phyloP scores from a whole-genome alignment of 2,113 vertebrate genomes.

The Numenius arquata region DNA sequence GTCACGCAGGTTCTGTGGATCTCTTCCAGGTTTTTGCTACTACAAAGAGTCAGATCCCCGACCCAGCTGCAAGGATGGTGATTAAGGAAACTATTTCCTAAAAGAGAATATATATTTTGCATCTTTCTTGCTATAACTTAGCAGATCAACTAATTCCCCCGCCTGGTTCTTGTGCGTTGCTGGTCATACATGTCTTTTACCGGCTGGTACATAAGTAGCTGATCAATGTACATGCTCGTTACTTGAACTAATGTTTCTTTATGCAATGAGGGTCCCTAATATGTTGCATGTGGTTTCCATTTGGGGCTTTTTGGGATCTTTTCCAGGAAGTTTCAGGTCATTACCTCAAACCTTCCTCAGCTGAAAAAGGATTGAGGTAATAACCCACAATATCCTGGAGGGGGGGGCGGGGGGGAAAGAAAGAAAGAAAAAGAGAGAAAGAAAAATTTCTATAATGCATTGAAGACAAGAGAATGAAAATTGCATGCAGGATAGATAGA shows the following conservation, averaged over 20 bases:
- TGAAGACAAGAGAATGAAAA: conserved; percentile 37
- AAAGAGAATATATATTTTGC: not conserved
- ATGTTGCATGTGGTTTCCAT: conserved; percentile 68
- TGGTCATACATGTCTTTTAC: not conserved
- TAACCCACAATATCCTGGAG: conserved; percentile 54
- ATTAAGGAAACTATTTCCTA: not conserved
- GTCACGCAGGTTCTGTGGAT: not conserved
- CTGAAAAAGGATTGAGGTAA: conserved; percentile 60
- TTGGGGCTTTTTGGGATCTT: conserved; percentile 46
- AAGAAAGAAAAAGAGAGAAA: not conserved
- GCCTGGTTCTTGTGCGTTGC: not conserved
- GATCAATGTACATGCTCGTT: not conserved
- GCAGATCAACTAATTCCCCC: not conserved
- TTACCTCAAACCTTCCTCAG: conserved; percentile 55
- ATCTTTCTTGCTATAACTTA: not conserved
- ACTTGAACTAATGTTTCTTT: conserved; percentile 38
- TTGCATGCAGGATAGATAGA: not conserved
- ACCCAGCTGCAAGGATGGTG: not conserved
- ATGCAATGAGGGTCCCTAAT: conserved; percentile 27
- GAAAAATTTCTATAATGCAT: not conserved
- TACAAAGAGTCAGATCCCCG: not conserved
- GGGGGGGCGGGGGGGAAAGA: too few relatives aligned
- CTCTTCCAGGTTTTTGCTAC: conserved; percentile 13
- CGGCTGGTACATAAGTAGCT: conserved; percentile 11
- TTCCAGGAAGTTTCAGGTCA: conserved; percentile 67